Evolutionary conservation across 1,140 invertebrate genomes (phyloP), one percentile per base, ranked within the genome.

Genomic region (Eulimnadia texana): DNA sequence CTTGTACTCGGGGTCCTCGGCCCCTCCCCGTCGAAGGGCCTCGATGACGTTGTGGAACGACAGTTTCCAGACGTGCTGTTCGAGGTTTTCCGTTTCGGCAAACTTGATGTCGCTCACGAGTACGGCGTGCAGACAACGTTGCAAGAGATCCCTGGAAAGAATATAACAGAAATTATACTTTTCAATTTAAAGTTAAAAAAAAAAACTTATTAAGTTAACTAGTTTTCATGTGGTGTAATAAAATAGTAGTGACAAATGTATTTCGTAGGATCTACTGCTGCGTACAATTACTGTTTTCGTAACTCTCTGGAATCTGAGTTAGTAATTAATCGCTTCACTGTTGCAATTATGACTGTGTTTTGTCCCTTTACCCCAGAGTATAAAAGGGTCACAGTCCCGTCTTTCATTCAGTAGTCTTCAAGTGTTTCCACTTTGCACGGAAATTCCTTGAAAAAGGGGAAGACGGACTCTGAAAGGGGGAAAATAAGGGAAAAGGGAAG

Each of bases 11-110:
- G 76, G 67, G 60, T 78, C 75, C 58, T 80, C 77, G 19, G 71
- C 68, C 68, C 85, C 79, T 52, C 77, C 77, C 72, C 89, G 83
- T 64, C 85, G 75, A 64, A 88, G 73, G 58, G 84, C 77, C 73
- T 94, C 90, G 64, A 94, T 92, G 27, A 93, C 83, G 71, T 91
- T 90, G 69, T 95, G 89, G 72, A 89, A 95, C 0, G 90, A 75
- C 61, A 91, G 81, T 72, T 93, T 93, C 92, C 92, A 95, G 70
- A 95, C 83, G 69, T 87, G 82, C 68, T 90, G 84, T 68, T 95
- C 92, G 3, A 93, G 81, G 71, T 93, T 92, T 70, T 92, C 86
- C 33, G 83, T 78, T 68, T 90, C 84, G 67, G 89, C 90, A 69
- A 92, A 90, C 70, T 90, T 90, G 11, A 93, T 79, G 73, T 94